Evolutionary conservation across 2,113 vertebrate species (phyloP).

Genomic region (Merops nubicus): DNA sequence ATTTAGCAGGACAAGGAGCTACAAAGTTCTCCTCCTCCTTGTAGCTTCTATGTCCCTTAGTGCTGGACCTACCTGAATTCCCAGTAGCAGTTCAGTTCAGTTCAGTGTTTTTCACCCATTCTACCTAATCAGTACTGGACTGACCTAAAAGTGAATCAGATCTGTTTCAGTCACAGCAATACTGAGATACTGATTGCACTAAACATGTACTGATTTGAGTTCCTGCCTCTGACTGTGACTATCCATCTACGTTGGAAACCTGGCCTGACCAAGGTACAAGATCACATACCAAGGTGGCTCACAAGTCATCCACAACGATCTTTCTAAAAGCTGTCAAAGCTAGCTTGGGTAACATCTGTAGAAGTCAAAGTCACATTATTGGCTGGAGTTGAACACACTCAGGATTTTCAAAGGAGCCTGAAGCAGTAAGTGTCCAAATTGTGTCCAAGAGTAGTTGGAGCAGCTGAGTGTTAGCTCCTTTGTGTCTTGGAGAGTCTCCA

Average conservation of each 20-base stretch:
- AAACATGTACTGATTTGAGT: neutral
- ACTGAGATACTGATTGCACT: neutral
- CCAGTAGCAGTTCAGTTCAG: no score
- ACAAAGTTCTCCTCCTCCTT: neutral
- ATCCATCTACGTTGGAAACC: neutral
- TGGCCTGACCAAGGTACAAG: neutral
- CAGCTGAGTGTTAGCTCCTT: neutral
- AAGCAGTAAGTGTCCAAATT: neutral
- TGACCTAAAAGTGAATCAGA: neutral
- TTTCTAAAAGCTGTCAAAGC: neutral
- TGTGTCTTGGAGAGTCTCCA: neutral
- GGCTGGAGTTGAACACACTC: neutral
- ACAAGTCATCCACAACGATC: neutral
- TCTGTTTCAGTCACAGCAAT: neutral
- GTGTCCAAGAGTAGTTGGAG: neutral
- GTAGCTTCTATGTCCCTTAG: neutral
- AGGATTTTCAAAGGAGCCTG: neutral
- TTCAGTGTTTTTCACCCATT: neutral
- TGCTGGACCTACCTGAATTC: fast-evolving
- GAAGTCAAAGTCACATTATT: neutral
- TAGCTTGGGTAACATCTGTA: neutral
- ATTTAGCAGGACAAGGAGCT: neutral
- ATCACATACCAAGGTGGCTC: neutral
- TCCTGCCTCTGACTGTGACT: neutral
- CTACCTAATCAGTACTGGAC: neutral